phyloP scores from a whole-genome alignment of 1,140 invertebrate species.

The Ostrea denselamellosa region DNA sequence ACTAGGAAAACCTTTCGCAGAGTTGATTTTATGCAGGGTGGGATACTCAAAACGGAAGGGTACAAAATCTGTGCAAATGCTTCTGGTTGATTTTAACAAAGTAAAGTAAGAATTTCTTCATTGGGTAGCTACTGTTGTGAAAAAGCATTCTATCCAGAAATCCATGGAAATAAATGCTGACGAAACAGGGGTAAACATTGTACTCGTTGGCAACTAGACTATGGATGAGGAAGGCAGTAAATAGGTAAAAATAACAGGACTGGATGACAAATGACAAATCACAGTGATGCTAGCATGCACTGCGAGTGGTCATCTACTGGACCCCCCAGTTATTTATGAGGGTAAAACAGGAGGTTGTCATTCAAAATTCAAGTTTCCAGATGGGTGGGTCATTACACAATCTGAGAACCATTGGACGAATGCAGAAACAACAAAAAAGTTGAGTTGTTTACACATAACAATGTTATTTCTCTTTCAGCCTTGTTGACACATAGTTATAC shows the following conservation, averaged over 20 bases:
- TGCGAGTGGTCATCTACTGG: neutral
- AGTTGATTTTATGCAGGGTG: neutral
- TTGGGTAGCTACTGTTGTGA: neutral
- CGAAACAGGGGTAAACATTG: neutral
- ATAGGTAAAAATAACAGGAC: constrained; percentile 34
- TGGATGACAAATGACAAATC: constrained; percentile 43
- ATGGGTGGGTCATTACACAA: neutral
- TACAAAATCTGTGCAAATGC: constrained; percentile 16
- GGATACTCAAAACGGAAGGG: constrained; percentile 28
- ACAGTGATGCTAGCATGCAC: constrained; percentile 35
- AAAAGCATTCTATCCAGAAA: constrained; percentile 14
- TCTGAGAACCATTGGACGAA: constrained; percentile 43
- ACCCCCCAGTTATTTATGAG: constrained; percentile 25
- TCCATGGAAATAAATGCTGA: constrained; percentile 6
- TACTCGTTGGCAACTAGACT: constrained; percentile 16
- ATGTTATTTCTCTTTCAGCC: too few relatives aligned
- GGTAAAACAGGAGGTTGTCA: constrained; percentile 30
- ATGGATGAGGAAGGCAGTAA: constrained; percentile 42
- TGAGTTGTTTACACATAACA: too few relatives aligned
- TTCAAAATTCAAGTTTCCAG: constrained; percentile 19
- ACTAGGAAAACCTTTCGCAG: constrained; percentile 12
- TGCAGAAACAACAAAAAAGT: constrained; percentile 12
- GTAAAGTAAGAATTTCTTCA: constrained; percentile 9
- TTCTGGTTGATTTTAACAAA: neutral
- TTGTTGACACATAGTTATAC: too few relatives aligned